A percentile compares a stretch with the other conserved stretches of the same genome.
phyloP scores from a whole-genome alignment of 2,113 vertebrate species.

The Malurus alboscapulatus region DNA sequence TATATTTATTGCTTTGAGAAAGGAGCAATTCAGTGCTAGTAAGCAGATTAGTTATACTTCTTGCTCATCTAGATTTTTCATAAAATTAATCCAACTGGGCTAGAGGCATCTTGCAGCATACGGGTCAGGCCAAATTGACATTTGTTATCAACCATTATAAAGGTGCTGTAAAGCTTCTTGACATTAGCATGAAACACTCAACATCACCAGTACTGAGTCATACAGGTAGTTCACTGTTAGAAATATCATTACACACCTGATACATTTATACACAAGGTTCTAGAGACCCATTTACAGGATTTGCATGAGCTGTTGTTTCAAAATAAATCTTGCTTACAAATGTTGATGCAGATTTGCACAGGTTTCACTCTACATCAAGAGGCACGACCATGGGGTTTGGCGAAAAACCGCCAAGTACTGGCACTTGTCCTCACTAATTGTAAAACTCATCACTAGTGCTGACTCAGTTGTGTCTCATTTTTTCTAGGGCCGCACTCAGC shows the following conservation, averaged over 20 bases:
- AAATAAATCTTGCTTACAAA: neutral
- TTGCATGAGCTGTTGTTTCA: neutral
- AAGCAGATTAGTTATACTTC: conserved; percentile 69
- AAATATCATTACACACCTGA: neutral
- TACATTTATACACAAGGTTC: neutral
- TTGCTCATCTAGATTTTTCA: conserved; percentile 59
- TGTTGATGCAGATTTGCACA: neutral
- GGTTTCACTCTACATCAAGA: neutral
- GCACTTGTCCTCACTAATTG: neutral
- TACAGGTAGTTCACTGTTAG: neutral
- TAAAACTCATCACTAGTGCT: neutral
- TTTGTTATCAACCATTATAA: neutral
- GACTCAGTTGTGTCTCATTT: neutral
- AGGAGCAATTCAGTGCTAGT: conserved; percentile 70
- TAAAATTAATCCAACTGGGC: conserved; percentile 66
- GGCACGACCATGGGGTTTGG: neutral
- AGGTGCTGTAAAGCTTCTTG: conserved; percentile 49
- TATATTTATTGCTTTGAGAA: conserved; percentile 75
- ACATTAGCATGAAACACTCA: conserved; percentile 22
- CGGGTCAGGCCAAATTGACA: conserved; percentile 2
- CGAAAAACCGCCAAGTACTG: neutral
- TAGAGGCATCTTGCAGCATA: conserved; percentile 69
- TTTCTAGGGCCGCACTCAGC: neutral
- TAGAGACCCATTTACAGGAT: neutral
- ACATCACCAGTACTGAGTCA: neutral